These are phyloP conservation scores for Phylloscopus trochiloides DNA, from an alignment of 2,113 vertebrate species.

Conservation along the genomic window DNA sequence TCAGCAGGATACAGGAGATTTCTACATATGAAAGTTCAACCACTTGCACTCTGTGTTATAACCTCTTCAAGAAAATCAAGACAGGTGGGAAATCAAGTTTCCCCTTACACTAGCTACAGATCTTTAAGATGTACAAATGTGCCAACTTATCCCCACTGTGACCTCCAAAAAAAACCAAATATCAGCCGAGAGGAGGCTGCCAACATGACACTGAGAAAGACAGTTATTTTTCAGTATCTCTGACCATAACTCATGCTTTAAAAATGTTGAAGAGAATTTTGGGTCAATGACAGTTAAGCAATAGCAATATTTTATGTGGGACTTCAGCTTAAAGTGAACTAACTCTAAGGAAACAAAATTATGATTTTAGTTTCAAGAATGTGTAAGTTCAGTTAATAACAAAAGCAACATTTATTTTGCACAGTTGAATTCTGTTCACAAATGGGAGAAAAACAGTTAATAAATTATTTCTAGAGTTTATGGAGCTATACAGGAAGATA, in stretches of 20 bases:
- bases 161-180: background rate
- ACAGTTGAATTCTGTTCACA: background rate
- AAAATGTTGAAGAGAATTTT: background rate
- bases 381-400: background rate
- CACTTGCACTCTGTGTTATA: background rate
- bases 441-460: background rate
- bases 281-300: background rate
- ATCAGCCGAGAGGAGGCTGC: background rate
- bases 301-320: background rate
- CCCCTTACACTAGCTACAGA: background rate
- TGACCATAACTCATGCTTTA: background rate
- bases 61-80: background rate
- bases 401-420: background rate
- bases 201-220: background rate
- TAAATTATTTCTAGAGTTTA: background rate
- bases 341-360: background rate
- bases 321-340: background rate
- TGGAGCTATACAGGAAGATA: background rate
- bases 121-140: background rate
- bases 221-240: background rate
- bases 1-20: background rate
- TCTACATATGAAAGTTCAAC: background rate
- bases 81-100: background rate
- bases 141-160: background rate
- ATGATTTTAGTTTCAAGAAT: background rate